Evolutionary conservation across 53 echinoderm and acorn worm genomes (phyloP).

Genomic region (Crossaster papposus): DNA sequence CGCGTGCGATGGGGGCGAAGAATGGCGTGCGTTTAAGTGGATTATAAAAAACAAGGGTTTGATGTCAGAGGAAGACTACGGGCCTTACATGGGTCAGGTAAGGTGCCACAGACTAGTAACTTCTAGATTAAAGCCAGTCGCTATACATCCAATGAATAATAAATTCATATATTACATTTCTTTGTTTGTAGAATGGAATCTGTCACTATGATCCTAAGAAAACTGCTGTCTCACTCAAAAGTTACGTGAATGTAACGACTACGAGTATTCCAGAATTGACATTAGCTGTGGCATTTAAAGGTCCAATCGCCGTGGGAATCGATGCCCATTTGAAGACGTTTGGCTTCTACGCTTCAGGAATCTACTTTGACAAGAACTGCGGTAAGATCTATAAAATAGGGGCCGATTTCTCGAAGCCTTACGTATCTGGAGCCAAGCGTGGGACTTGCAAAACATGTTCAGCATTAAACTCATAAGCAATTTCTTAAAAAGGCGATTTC

Average conservation of each 20-base stretch:
- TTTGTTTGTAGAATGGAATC: slow-evolving; percentile 60
- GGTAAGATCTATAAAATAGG: slow-evolving; percentile 64
- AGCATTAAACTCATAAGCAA: too few species aligned
- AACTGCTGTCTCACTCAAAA: slow-evolving; percentile 56
- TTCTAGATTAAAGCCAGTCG: too few species aligned
- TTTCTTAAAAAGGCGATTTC: too few species aligned
- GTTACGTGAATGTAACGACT: slow-evolving; percentile 75
- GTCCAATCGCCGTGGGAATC: slow-evolving; percentile 91
- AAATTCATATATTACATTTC: neutral
- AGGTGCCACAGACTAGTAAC: neutral
- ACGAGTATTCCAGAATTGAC: slow-evolving; percentile 64
- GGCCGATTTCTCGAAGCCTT: too few species aligned
- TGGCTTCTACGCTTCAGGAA: slow-evolving; percentile 86
- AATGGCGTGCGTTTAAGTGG: slow-evolving; percentile 80
- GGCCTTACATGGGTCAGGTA: slow-evolving; percentile 94
- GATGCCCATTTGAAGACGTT: slow-evolving; percentile 78
- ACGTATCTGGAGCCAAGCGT: too few species aligned
- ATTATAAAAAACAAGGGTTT: slow-evolving; percentile 80
- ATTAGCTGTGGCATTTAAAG: slow-evolving; percentile 70
- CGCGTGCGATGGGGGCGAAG: slow-evolving; percentile 94
- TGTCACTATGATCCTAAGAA: slow-evolving; percentile 69
- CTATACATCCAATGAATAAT: too few species aligned
- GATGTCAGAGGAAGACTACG: slow-evolving; percentile 81
- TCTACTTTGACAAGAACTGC: slow-evolving; percentile 81
- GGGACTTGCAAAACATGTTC: too few species aligned